These are phyloP conservation scores for Nomia melanderi DNA, from an alignment of 1,140 invertebrate genomes.

Conservation along the genomic window DNA sequence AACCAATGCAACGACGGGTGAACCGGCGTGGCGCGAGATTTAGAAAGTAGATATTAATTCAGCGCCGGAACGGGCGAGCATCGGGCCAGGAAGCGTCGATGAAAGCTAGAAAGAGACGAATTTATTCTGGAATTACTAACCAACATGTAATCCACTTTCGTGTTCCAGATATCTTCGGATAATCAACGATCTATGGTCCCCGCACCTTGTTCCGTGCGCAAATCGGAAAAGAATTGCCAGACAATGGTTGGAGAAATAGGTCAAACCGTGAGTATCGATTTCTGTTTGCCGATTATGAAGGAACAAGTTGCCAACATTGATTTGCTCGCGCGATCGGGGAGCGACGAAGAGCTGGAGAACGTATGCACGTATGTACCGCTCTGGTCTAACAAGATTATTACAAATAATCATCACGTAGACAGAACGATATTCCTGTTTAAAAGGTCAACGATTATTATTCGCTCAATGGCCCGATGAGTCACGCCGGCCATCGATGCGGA, in stretches of 20 bases:
- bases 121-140: slow-evolving; percentile 4
- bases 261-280: slow-evolving; percentile 8
- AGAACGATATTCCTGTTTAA: not conserved
- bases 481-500: not conserved
- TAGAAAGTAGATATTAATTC: slow-evolving; percentile 42
- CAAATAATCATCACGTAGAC: slow-evolving; percentile 25
- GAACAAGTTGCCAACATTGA: slow-evolving; percentile 19
- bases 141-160: slow-evolving; percentile 56
- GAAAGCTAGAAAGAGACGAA: slow-evolving; percentile 52
- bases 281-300: not conserved
- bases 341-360: no score
- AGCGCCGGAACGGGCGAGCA: not conserved
- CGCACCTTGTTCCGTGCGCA: not conserved
- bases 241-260: slow-evolving; percentile 18
- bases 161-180: slow-evolving; percentile 54
- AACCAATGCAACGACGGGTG: no score
- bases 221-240: slow-evolving; percentile 1
- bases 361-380: no score
- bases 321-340: not conserved
- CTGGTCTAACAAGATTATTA: slow-evolving; percentile 5
- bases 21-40: slow-evolving; percentile 14
- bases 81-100: slow-evolving; percentile 26
- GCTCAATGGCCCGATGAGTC: slow-evolving; percentile 18
- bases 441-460: slow-evolving; percentile 25
- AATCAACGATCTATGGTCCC: slow-evolving; percentile 37